A percentile compares a stretch with the other conserved stretches of the same genome.
These are phyloP conservation scores for Folsomia candida DNA, from an alignment of 2,888 invertebrate genomes.

Conservation along the genomic window DNA sequence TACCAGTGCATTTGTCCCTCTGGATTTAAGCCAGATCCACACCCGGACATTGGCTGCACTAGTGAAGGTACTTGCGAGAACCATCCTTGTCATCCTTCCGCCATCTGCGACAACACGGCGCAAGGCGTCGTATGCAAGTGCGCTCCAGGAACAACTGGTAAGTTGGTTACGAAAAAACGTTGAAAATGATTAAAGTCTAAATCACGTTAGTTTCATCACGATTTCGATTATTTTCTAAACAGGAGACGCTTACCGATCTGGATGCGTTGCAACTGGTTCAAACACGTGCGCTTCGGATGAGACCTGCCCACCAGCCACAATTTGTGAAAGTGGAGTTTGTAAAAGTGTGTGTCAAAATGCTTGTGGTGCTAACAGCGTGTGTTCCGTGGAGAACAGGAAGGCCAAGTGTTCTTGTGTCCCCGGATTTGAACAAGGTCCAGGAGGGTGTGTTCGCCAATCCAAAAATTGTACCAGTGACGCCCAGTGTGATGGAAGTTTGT, in stretches of 20 bases:
- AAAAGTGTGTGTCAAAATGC: slow-evolving; percentile 76
- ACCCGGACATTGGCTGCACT: slow-evolving; percentile 78
- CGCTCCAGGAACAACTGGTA: slow-evolving; percentile 59
- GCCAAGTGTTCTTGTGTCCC: slow-evolving; percentile 76
- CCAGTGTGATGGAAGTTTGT: slow-evolving; percentile 76
- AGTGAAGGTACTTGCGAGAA: slow-evolving; percentile 54
- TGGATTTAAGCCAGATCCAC: slow-evolving; percentile 75
- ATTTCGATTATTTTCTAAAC: no score
- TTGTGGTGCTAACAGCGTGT: slow-evolving; percentile 78
- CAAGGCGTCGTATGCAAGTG: slow-evolving; percentile 75
- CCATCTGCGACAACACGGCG: slow-evolving; percentile 67
- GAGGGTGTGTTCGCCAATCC: slow-evolving; percentile 70
- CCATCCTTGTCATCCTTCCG: slow-evolving; percentile 71
- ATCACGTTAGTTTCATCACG: slow-evolving; percentile 51
- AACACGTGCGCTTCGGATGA: slow-evolving; percentile 65
- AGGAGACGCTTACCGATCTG: slow-evolving; percentile 71
- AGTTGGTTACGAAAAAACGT: background rate
- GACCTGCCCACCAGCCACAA: slow-evolving; percentile 73
- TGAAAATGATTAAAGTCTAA: background rate
- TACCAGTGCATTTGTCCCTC: slow-evolving; percentile 81
- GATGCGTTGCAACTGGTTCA: slow-evolving; percentile 75
- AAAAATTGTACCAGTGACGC: slow-evolving; percentile 67
- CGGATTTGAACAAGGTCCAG: slow-evolving; percentile 68
- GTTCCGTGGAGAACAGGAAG: slow-evolving; percentile 64
- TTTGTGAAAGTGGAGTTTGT: slow-evolving; percentile 70